Percentiles rank a stretch among this genome's conserved stretches.
phyloP scores from a whole-genome alignment of 2,888 invertebrate species.

The Dasypolia templi region DNA sequence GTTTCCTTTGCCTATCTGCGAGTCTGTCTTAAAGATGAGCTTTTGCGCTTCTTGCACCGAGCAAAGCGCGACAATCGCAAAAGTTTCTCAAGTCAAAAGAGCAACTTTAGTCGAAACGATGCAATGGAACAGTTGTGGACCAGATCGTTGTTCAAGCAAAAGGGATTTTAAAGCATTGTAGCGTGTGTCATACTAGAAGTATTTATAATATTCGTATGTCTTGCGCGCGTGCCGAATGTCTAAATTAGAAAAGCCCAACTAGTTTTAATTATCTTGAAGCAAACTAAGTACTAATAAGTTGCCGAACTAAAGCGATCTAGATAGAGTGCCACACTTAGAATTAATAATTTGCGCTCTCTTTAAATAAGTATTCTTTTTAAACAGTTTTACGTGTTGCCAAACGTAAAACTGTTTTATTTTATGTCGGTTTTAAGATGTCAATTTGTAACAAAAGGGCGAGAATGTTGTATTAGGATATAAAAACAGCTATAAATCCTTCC shows the following conservation, averaged over 20 bases:
- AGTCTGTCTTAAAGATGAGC: slow-evolving; percentile 39
- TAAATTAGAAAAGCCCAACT: slow-evolving; percentile 1
- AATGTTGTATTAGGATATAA: slow-evolving; percentile 78
- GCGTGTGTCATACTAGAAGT: not conserved
- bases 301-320: slow-evolving; percentile 33
- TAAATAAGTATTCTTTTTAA: slow-evolving; percentile 58
- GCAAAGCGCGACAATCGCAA: slow-evolving; percentile 39
- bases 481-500: slow-evolving; percentile 76
- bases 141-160: slow-evolving; percentile 39
- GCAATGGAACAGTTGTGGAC: slow-evolving; percentile 44
- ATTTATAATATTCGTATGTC: not conserved
- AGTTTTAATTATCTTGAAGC: slow-evolving; percentile 26
- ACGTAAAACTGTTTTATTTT: slow-evolving; percentile 68
- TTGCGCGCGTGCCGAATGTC: not conserved
- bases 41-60: slow-evolving; percentile 39
- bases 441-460: slow-evolving; percentile 77
- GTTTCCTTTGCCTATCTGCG: slow-evolving; percentile 44
- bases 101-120: slow-evolving; percentile 44
- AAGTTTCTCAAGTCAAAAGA: slow-evolving; percentile 55
- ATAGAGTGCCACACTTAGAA: slow-evolving; percentile 16
- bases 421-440: slow-evolving; percentile 76
- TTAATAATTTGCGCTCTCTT: slow-evolving; percentile 37
- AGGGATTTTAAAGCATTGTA: slow-evolving; percentile 12
- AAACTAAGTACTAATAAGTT: slow-evolving; percentile 15
- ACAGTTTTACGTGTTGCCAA: no score